A percentile compares a stretch with the other conserved stretches of the same genome.
phyloP scores from a whole-genome alignment of 2,113 vertebrate species.

The Gallinago undulata region DNA sequence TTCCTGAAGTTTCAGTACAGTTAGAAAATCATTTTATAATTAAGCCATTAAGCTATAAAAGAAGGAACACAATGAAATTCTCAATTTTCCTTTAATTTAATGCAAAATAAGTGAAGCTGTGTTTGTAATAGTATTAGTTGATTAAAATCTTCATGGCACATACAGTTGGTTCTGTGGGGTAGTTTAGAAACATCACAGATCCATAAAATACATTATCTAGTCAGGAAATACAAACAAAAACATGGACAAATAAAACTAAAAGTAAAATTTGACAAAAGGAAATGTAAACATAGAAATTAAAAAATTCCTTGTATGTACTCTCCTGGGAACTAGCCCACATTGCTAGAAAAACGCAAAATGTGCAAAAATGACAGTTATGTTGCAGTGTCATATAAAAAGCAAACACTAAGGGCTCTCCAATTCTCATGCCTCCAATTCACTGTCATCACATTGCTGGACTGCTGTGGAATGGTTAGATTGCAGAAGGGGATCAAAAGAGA shows the following conservation, averaged over 20 bases:
- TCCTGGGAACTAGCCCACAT: neutral
- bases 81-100: neutral
- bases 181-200: neutral
- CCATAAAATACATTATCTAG: neutral
- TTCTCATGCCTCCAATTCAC: neutral
- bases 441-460: neutral
- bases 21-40: neutral
- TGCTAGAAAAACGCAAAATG: neutral
- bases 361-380: neutral
- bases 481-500: neutral
- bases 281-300: neutral
- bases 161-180: neutral
- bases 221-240: neutral
- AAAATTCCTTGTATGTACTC: neutral
- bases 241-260: neutral
- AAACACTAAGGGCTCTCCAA: rapidly evolving
- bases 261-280: neutral
- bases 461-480: neutral
- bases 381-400: neutral
- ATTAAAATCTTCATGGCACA: neutral
- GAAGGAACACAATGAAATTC: neutral
- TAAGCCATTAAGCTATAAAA: neutral
- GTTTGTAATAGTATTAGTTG: neutral
- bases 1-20: neutral
- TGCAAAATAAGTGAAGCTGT: neutral